Conservation (phyloP, 1,140 invertebrate genomes). For the Pteromalus puparum region DNA sequence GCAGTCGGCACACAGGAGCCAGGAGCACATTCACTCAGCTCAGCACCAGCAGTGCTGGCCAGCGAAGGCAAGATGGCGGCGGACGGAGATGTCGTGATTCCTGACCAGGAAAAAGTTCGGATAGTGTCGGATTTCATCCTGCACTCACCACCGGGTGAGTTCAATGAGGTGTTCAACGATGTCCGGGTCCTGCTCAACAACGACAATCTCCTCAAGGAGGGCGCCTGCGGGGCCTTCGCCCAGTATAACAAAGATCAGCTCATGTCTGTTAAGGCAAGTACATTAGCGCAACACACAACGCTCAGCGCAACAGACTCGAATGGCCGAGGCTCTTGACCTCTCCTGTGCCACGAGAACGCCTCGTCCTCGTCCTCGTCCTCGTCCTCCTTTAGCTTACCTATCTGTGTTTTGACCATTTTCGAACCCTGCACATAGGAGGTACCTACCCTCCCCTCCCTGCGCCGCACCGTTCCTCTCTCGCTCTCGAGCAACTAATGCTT, state of each 20-base stretch:
- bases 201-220: conserved; percentile 96
- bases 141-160: conserved; percentile 99
- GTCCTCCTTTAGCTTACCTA: not conserved
- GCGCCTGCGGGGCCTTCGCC: conserved; percentile 95
- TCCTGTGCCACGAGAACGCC: not conserved
- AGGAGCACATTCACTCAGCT: no score
- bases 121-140: conserved; percentile 99
- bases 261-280: conserved; percentile 87
- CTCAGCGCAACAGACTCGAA: not conserved
- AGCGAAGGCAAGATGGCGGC: conserved; percentile 76
- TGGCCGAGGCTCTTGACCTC: not conserved
- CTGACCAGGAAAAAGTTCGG: conserved; percentile 92
- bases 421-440: not conserved
- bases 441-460: not conserved
- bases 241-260: conserved; percentile 99
- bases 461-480: not conserved
- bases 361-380: not conserved
- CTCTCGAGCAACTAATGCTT: not conserved
- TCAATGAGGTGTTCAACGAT: conserved; percentile 99
- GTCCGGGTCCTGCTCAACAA: conserved; percentile 96
- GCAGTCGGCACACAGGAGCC: no score
- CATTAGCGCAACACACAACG: no score
- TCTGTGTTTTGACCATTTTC: not conserved
- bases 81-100: conserved; percentile 84
- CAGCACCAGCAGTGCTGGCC: conserved; percentile 65